Percentiles rank a stretch among this genome's conserved stretches.
phyloP scores from a whole-genome alignment of 2,797 vertebrate species.

The Phyllotis vaccarum region DNA sequence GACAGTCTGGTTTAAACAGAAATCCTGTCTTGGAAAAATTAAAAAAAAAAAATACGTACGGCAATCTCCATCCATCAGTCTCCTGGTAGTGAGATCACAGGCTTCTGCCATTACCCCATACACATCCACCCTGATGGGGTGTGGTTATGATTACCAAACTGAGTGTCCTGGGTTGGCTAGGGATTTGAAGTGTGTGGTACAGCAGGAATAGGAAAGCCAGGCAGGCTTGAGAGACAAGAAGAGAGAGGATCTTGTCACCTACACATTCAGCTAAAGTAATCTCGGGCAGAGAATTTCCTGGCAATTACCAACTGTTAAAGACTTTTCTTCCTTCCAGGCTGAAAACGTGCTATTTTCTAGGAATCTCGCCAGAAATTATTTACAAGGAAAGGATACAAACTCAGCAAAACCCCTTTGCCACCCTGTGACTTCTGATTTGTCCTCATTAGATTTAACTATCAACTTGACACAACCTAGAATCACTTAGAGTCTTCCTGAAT shows the following conservation, averaged over 20 bases:
- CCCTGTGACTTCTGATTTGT: neutral
- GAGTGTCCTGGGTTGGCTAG: neutral
- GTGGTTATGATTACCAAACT: neutral
- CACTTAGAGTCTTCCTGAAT: neutral
- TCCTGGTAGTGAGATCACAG: neutral
- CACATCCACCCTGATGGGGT: neutral
- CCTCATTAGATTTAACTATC: neutral
- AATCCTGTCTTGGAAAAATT: neutral
- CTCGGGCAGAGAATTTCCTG: neutral
- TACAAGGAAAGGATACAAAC: neutral
- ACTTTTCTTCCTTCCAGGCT: neutral
- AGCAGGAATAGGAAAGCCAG: neutral
- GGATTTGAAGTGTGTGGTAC: neutral
- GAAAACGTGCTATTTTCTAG: neutral
- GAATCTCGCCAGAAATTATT: neutral
- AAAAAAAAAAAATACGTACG: neutral
- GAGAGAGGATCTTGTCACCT: neutral
- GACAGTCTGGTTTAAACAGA: neutral
- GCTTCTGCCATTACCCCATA: too few relatives aligned
- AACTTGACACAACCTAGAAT: neutral
- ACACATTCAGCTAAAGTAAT: neutral
- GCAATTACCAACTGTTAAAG: neutral
- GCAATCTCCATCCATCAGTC: too few relatives aligned
- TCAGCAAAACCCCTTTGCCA: neutral
- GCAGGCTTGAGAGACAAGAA: too few relatives aligned